phyloP scores from a whole-genome alignment of 1,140 invertebrate genomes.

The Gyrodactylus salaris region DNA sequence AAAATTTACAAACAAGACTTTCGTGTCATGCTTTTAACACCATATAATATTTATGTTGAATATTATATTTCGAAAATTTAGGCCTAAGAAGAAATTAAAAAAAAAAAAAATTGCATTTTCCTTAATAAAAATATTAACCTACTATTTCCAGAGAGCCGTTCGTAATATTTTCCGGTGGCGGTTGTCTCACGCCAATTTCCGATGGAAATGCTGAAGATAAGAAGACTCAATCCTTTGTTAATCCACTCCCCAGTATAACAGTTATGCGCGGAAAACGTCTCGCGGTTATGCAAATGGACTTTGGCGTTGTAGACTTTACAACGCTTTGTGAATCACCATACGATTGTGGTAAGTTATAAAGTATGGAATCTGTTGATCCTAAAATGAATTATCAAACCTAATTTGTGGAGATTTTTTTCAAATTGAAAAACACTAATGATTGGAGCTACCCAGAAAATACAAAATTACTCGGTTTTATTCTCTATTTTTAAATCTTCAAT shows the following conservation, averaged over 20 bases:
- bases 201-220: not conserved
- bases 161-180: not conserved
- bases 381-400: not conserved
- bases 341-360: constrained; percentile 34
- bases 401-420: too few species aligned
- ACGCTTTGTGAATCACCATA: constrained; percentile 67
- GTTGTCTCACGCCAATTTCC: not conserved
- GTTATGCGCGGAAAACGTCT: constrained; percentile 15
- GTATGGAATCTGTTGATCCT: not conserved
- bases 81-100: not conserved
- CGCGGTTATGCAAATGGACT: constrained; percentile 75
- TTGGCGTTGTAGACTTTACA: constrained; percentile 80
- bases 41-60: not conserved
- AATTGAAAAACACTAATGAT: too few species aligned
- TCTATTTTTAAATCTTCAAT: too few species aligned
- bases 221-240: not conserved
- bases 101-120: not conserved
- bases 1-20: too few species aligned
- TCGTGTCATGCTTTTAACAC: too few species aligned
- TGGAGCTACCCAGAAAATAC: too few species aligned
- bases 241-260: not conserved
- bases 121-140: not conserved
- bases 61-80: not conserved
- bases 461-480: too few species aligned
- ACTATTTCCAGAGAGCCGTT: not conserved